These are phyloP conservation scores for Brachionus plicatilis DNA, from an alignment of 1,140 invertebrate genomes.

Conservation along the genomic window DNA sequence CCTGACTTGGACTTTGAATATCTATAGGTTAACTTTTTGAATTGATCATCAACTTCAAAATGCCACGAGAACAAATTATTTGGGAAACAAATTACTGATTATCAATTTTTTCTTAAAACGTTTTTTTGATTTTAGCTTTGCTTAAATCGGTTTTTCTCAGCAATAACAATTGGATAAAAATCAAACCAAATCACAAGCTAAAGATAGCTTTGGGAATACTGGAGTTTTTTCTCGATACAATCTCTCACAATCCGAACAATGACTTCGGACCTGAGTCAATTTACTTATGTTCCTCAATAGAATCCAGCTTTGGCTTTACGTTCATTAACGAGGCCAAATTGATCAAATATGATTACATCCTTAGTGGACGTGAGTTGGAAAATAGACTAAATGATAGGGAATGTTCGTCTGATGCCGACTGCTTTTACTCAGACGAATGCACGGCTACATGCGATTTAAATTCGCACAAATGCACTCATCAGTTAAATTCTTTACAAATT, in stretches of 20 bases:
- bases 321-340: constrained; percentile 7
- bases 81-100: background rate
- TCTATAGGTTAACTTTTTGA: no score
- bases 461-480: background rate
- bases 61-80: no score
- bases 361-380: background rate
- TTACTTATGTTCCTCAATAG: constrained; percentile 6
- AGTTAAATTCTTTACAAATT: background rate
- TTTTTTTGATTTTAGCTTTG: background rate
- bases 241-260: background rate
- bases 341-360: background rate
- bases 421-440: background rate
- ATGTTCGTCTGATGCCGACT: background rate
- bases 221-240: background rate
- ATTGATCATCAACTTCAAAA: no score
- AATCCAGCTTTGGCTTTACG: constrained; percentile 10
- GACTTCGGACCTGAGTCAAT: constrained; percentile 4
- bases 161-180: constrained; percentile 4
- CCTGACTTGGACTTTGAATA: no score
- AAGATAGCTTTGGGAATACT: background rate
- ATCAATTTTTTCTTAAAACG: background rate
- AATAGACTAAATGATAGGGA: background rate
- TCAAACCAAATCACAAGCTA: background rate
- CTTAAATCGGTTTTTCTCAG: background rate
- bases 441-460: constrained; percentile 2